These are phyloP conservation scores for Chloroceryle aenea DNA, from an alignment of 2,113 vertebrate genomes.

Conservation along the genomic window DNA sequence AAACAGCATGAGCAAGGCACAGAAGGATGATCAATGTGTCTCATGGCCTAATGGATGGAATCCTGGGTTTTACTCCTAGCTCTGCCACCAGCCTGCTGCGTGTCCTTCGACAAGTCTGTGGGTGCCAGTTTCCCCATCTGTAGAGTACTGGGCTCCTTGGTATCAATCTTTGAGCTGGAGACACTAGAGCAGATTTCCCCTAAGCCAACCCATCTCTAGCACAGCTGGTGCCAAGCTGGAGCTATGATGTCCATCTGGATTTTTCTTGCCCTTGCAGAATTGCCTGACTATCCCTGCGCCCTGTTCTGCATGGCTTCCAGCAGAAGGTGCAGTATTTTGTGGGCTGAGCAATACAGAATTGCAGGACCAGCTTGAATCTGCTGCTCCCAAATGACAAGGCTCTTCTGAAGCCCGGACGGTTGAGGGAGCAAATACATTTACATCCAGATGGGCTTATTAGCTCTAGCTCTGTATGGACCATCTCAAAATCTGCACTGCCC, in stretches of 20 bases:
- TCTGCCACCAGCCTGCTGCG: background rate
- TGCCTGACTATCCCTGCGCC: background rate
- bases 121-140: conserved; percentile 13
- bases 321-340: background rate
- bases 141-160: background rate
- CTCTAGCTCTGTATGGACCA: background rate
- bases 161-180: background rate
- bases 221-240: background rate
- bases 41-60: background rate
- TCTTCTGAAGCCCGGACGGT: background rate
- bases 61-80: background rate
- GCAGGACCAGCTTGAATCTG: background rate
- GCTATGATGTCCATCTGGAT: background rate
- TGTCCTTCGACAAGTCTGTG: background rate
- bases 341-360: background rate
- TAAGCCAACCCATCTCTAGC: background rate
- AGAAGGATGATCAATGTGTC: background rate
- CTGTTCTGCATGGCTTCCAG: background rate
- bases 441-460: background rate
- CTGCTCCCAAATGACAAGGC: background rate
- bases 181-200: background rate
- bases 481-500: background rate
- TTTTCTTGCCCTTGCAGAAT: background rate
- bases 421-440: background rate
- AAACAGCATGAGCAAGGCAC: background rate